Evolutionary conservation across 2,888 invertebrate genomes (phyloP).

Genomic region (Caenorhabditis sp.): DNA sequence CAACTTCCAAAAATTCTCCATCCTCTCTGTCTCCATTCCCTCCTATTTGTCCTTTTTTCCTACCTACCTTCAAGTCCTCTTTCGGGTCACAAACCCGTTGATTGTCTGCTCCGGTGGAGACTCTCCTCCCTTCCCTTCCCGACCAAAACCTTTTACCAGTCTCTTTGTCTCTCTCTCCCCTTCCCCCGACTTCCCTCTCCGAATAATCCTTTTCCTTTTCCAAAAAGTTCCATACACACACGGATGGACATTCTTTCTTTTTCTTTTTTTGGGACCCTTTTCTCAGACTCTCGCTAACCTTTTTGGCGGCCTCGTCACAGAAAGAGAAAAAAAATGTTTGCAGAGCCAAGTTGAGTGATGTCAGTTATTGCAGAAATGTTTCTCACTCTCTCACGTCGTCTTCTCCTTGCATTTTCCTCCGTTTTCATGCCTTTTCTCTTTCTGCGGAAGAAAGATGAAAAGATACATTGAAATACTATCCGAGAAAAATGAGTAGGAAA

Average conservation of each 20-base stretch:
- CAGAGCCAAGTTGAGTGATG: slow-evolving; percentile 60
- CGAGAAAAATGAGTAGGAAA: neutral
- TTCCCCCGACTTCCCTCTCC: slow-evolving; percentile 35
- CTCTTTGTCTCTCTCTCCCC: slow-evolving; percentile 49
- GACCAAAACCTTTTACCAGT: slow-evolving; percentile 52
- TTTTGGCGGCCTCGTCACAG: too few relatives aligned
- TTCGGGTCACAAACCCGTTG: slow-evolving; percentile 18
- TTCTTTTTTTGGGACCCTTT: slow-evolving; percentile 43
- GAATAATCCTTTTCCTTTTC: slow-evolving; percentile 33
- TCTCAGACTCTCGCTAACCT: slow-evolving; percentile 33
- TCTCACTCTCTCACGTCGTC: slow-evolving; percentile 55
- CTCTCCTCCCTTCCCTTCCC: too few relatives aligned
- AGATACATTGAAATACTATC: slow-evolving; percentile 28
- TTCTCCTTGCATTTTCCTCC: slow-evolving; percentile 3
- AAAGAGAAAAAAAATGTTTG: slow-evolving; percentile 50
- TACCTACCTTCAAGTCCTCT: slow-evolving; percentile 21
- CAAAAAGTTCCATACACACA: slow-evolving; percentile 56
- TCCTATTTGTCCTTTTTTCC: slow-evolving; percentile 33
- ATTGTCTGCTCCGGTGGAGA: slow-evolving; percentile 41
- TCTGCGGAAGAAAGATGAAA: slow-evolving; percentile 4
- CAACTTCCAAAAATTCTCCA: too few relatives aligned
- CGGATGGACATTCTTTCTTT: slow-evolving; percentile 61
- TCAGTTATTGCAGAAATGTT: slow-evolving; percentile 58
- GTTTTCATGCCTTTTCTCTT: too few relatives aligned
- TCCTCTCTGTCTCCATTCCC: slow-evolving; percentile 25